Percentiles rank a stretch among this genome's conserved stretches.
phyloP scores from a whole-genome alignment of 2,113 vertebrate species.

The Cepphus grylle region DNA sequence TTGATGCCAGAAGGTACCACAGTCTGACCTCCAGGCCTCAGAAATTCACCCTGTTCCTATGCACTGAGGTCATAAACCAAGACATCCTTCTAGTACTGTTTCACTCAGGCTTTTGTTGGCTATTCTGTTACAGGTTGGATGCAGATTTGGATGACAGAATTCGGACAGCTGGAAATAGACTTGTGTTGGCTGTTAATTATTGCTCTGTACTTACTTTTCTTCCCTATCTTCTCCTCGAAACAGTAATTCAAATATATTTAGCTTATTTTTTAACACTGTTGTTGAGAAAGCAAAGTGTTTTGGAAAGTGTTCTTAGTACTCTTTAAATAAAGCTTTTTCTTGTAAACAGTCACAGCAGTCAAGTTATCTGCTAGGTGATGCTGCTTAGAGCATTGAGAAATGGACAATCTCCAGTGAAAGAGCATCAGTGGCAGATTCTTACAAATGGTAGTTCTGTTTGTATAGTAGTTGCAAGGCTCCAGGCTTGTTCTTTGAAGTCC shows the following conservation, averaged over 20 bases:
- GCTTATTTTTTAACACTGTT: not conserved
- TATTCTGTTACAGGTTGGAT: not conserved
- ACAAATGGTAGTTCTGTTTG: not conserved
- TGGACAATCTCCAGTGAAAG: not conserved
- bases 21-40: not conserved
- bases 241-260: not conserved
- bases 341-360: not conserved
- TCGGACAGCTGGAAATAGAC: not conserved
- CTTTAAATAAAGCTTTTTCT: not conserved
- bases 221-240: not conserved
- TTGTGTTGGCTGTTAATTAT: not conserved
- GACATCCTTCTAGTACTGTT: not conserved
- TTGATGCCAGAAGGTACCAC: not conserved
- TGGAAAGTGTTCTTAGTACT: not conserved
- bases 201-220: not conserved
- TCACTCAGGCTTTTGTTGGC: not conserved
- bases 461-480: not conserved
- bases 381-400: not conserved
- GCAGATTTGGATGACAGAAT: not conserved
- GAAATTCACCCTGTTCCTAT: not conserved
- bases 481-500: not conserved
- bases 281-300: not conserved
- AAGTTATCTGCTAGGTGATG: not conserved
- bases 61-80: not conserved
- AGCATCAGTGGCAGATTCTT: not conserved